Base-by-base conservation (phyloP, 2,888 invertebrate species). In the Leucophenga maculata region DNA sequence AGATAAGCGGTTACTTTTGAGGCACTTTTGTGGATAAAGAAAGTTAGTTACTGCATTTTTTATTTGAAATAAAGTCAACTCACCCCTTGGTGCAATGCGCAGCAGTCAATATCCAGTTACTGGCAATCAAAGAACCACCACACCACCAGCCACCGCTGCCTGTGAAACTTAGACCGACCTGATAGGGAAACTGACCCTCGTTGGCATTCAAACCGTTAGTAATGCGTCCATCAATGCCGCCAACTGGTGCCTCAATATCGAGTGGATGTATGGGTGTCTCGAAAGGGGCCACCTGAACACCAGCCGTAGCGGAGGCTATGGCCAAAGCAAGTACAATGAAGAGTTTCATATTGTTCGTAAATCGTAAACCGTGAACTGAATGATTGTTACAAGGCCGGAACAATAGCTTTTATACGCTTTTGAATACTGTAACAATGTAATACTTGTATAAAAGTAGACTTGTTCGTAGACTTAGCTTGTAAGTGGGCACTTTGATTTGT, bases 111-210 rank as follows among this genome's bases (percentile, higher is more conserved):
- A 86, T 69, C 73, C 76, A 86, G 1, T 48, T 14, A 3, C 67
- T 71, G 26, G 31, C 72, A 66, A 86, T 84, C 52, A 86, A 32
- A 52, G 86, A 81, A 59, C 84, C 86, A 70, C 86, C 86, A 67
- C 86, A 86, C 78, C 78, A 85, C 76, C 79, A 80, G 71, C 77
- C 60, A 32, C 79, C 76, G 52, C 60, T 64, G 59, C 69, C 26
- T 68, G 77, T 75, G 54, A 86, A 80, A 68, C 75, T 78, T 1
- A 86, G 77, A 55, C 81, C 86, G 32, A 84, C 79, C 75, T 85
- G 85, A 71, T 86, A 85, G 62, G 85, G 81, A 68, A 86, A 81
- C 68, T 84, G 78, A 4, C 79, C 81, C 0, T n/a, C 74, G 0
- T 6, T 0, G 32, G 86, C 85, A 3, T 72, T 66, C 64, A 66